phyloP scores from a whole-genome alignment of 2,888 invertebrate genomes.

The Drosophila paranaensis region DNA sequence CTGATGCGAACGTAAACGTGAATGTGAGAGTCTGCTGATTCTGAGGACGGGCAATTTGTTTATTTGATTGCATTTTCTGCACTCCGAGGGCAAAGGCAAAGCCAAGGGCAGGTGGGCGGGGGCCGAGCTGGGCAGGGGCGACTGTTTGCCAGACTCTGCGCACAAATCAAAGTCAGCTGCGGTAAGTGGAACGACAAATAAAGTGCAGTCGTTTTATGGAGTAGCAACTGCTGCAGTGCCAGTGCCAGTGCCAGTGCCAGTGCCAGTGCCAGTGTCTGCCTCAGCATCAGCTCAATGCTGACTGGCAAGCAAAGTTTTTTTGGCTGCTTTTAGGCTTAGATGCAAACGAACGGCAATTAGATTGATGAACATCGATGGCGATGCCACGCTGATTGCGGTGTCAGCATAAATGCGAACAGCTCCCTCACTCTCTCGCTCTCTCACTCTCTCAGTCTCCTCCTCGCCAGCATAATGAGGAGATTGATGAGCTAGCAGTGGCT shows the following conservation, averaged over 20 bases:
- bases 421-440: background rate
- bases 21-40: constrained; percentile 34
- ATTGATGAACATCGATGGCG: constrained; percentile 52
- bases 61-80: constrained; percentile 65
- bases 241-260: background rate
- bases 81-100: constrained; percentile 10
- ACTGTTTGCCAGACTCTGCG: constrained; percentile 45
- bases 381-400: constrained; percentile 34
- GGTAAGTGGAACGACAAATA: constrained; percentile 68
- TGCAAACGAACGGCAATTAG: constrained; percentile 51
- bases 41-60: constrained; percentile 66
- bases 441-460: background rate
- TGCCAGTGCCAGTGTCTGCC: background rate
- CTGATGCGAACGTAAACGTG: constrained; percentile 20
- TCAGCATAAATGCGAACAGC: constrained; percentile 12
- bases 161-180: constrained; percentile 69
- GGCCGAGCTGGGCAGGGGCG: background rate
- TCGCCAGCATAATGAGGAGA: constrained; percentile 19
- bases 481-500: constrained; percentile 20
- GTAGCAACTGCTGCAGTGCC: constrained; percentile 21
- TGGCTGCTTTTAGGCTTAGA: constrained; percentile 11
- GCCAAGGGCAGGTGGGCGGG: background rate
- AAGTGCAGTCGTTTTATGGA: constrained; percentile 45
- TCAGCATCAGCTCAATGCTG: constrained; percentile 47
- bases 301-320: constrained; percentile 52